Evolutionary conservation across 2,797 vertebrate genomes (phyloP), one percentile per base, ranked within the genome.

Genomic region (Ctenosaura bakeri): DNA sequence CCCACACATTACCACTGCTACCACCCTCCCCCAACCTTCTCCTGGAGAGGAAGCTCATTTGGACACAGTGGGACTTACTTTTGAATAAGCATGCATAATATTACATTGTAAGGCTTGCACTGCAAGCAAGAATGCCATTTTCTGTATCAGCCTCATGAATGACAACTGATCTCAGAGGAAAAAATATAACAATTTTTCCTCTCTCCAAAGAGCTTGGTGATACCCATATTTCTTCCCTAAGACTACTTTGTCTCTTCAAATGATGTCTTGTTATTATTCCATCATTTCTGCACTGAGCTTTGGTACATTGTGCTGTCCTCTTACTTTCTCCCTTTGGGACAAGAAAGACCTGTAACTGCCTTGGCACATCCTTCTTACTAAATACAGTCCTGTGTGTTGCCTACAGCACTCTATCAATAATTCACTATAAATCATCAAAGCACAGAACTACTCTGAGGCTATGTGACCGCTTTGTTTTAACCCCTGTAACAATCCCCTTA

Each of bases 321-420:
- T 81, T 66, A 3, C 32, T 87, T 66, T 6, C 59, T 52, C 64
- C 78, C 79, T 92, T 82, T 69, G 84, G 38, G 71, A 92, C 16
- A 92, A 80, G 29, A 90, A 35, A 90, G 32, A 87, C 20, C 77
- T 52, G 46, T 46, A 81, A 56, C 20, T 83, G 89, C 46, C 80
- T 76, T 83, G 86, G 69, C 73, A 86, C 5, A 10, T 24, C 78
- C n/a, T 8, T 87, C 29, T 56, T 73, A 29, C 85, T 91, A 76
- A 64, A 88, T 32, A 1, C 71, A 91, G 73, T 50, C 90, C 56
- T 78, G 35, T 87, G 66, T 82, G 92, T 50, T 42, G 59, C 80
- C 88, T 87, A 78, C 42, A 83, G 92, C 59, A 13, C 38, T 92
- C 6, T 91, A 94, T 88, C 87, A 93, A 76, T 74, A 92, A 93